phyloP scores from a whole-genome alignment of 2,888 invertebrate genomes.

The Petrolisthes cinctipes region DNA sequence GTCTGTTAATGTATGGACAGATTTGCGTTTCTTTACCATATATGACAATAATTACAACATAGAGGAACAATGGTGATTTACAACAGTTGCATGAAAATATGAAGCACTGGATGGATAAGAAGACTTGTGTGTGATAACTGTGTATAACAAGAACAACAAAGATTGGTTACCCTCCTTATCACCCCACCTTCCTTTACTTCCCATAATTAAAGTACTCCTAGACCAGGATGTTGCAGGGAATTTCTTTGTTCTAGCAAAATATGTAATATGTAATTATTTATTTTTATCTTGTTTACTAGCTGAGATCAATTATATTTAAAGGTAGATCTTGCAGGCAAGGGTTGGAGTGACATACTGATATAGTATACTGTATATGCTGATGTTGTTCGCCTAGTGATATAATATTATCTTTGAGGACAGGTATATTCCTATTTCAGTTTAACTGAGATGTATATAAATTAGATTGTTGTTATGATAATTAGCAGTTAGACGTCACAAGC shows the following conservation, averaged over 20 bases:
- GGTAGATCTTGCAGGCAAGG: conserved; percentile 55
- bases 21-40: too few species aligned
- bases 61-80: too few species aligned
- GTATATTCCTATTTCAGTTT: conserved; percentile 58
- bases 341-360: conserved; percentile 54
- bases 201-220: conserved; percentile 48
- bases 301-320: conserved; percentile 50
- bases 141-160: conserved; percentile 1
- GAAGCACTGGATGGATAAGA: too few species aligned
- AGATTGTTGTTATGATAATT: conserved; percentile 53
- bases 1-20: too few species aligned
- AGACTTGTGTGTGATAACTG: too few species aligned
- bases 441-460: conserved; percentile 60
- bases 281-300: conserved; percentile 55
- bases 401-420: conserved; percentile 52
- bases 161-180: conserved; percentile 19
- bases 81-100: too few species aligned
- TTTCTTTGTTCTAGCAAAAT: conserved; percentile 53
- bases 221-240: conserved; percentile 54
- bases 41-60: too few species aligned
- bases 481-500: too few species aligned
- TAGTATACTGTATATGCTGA: conserved; percentile 62
- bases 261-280: conserved; percentile 59
- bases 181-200: conserved; percentile 40
- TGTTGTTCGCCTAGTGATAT: conserved; percentile 62